phyloP scores from a whole-genome alignment of 1,140 invertebrate species.

The Cydia strobilella region DNA sequence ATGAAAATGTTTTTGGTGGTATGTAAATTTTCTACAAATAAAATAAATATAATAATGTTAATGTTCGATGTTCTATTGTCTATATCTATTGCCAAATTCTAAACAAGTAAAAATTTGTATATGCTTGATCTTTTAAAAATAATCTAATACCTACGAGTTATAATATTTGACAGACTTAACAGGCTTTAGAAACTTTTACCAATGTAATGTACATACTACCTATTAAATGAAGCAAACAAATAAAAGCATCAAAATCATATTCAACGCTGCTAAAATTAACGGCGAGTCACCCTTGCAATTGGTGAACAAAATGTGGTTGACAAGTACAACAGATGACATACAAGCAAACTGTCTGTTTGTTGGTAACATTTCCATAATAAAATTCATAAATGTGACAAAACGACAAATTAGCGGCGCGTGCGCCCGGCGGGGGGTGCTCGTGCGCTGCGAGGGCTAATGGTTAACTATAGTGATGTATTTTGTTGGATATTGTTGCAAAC shows the following conservation, averaged over 20 bases:
- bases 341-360: conserved; percentile 61
- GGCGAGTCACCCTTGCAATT: conserved; percentile 13
- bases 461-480: not conserved
- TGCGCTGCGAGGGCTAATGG: not conserved
- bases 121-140: too few species aligned
- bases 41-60: too few species aligned
- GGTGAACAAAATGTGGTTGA: conserved; percentile 37
- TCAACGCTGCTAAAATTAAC: not conserved
- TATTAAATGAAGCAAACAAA: not conserved
- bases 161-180: too few species aligned
- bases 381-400: conserved; percentile 60
- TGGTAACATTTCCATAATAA: conserved; percentile 49
- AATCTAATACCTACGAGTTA: too few species aligned
- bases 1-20: too few species aligned
- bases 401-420: conserved; percentile 62
- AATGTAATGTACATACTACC: too few species aligned
- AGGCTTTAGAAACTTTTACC: too few species aligned
- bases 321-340: conserved; percentile 66
- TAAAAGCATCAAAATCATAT: not conserved
- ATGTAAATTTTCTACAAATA: too few species aligned
- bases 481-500: not conserved
- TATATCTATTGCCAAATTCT: too few species aligned
- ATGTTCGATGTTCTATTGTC: too few species aligned
- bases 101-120: too few species aligned
- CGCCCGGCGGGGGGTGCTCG: conserved; percentile 53